These are phyloP conservation scores for Steatornis caripensis DNA, from an alignment of 2,113 vertebrate species.

Conservation along the genomic window DNA sequence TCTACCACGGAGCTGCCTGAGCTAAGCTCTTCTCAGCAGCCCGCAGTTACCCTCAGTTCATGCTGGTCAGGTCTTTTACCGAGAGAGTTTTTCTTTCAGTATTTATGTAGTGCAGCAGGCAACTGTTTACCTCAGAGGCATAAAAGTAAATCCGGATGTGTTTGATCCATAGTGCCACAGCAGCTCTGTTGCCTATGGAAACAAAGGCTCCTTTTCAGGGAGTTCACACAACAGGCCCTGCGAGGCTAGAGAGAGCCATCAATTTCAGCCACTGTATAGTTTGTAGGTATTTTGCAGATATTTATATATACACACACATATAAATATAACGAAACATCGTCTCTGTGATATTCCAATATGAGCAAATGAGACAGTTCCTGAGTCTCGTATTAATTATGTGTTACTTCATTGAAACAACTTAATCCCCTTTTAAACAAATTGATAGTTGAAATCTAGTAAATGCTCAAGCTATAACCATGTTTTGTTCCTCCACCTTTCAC, in stretches of 20 bases:
- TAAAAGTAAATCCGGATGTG: slow-evolving; percentile 48
- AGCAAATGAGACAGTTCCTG: background rate
- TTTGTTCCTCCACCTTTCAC: background rate
- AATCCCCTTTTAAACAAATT: background rate
- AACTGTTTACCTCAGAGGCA: slow-evolving; percentile 66
- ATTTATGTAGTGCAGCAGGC: slow-evolving; percentile 62
- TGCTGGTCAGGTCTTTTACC: slow-evolving; percentile 57
- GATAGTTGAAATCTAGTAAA: background rate
- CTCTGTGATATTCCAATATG: background rate
- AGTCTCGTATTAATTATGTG: background rate
- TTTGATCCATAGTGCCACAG: slow-evolving; percentile 36
- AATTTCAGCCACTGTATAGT: background rate
- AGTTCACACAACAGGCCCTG: background rate
- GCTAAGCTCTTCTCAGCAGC: slow-evolving; percentile 8
- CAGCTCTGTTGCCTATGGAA: slow-evolving; percentile 66
- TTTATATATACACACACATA: background rate
- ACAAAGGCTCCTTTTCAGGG: slow-evolving; percentile 58
- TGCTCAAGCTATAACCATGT: background rate
- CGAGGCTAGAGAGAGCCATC: background rate
- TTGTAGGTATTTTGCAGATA: background rate
- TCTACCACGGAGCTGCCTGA: background rate
- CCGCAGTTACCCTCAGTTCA: slow-evolving; percentile 29
- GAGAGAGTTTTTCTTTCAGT: slow-evolving; percentile 52
- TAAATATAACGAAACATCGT: background rate
- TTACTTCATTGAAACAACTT: background rate